phyloP scores from a whole-genome alignment of 2,113 vertebrate genomes.

The Dipodomys merriami region DNA sequence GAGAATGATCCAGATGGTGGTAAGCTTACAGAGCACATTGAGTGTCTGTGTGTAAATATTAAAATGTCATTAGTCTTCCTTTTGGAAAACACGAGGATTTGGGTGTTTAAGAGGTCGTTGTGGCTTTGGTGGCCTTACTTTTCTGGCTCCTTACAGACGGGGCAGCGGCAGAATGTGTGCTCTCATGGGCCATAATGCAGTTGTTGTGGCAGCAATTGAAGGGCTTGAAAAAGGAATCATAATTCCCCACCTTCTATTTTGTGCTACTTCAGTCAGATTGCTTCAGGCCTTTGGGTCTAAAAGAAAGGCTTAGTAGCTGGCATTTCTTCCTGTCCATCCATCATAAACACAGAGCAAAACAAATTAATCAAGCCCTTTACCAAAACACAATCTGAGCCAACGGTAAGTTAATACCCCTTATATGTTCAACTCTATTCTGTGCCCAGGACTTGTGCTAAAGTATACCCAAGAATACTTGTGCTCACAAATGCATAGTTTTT shows the following conservation, averaged over 20 bases:
- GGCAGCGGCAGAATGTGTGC: not conserved
- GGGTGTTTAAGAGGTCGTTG: not conserved
- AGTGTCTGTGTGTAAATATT: not conserved
- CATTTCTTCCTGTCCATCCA: not conserved
- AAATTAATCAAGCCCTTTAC: not conserved
- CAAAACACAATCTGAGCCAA: not conserved
- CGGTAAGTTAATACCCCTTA: not conserved
- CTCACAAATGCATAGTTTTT: not conserved
- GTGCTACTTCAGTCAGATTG: slow-evolving; percentile 8
- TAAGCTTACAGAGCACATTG: slow-evolving; percentile 24
- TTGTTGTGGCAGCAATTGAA: not conserved
- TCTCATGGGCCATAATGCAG: not conserved
- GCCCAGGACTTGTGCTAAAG: not conserved
- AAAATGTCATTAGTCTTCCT: not conserved
- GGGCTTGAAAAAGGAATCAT: not conserved
- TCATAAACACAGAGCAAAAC: slow-evolving; percentile 6
- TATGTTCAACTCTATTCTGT: not conserved
- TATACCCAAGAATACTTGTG: not conserved
- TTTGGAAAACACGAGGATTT: slow-evolving; percentile 47
- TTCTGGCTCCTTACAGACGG: not conserved
- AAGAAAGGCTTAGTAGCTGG: not conserved
- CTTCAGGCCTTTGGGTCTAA: not conserved
- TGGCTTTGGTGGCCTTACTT: not conserved
- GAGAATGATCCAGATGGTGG: not conserved
- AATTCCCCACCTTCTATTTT: not conserved